Evolutionary conservation across 2,113 vertebrate species (phyloP).

Genomic region (Balaenoptera acutorostrata): DNA sequence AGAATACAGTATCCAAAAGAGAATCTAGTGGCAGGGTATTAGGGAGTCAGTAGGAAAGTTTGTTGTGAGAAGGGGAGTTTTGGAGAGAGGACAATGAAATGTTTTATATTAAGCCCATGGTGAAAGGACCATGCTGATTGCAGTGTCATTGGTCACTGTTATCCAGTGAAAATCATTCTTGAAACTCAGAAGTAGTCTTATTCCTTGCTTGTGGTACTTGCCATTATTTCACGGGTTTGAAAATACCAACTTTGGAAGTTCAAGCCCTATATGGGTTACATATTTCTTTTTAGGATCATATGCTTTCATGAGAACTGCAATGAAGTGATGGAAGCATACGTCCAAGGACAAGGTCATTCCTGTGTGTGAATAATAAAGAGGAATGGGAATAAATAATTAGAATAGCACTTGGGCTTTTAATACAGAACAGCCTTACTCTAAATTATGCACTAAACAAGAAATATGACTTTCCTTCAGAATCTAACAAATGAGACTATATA

Average conservation of each 20-base stretch:
- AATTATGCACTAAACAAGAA: background rate
- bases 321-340: background rate
- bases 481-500: background rate
- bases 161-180: background rate
- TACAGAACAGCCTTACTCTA: background rate
- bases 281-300: background rate
- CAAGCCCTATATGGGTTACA: background rate
- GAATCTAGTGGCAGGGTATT: background rate
- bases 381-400: background rate
- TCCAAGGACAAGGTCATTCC: background rate
- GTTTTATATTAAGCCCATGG: background rate
- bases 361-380: background rate
- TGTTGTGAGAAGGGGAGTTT: background rate
- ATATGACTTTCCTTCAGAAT: background rate
- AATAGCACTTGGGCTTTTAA: background rate
- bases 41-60: background rate
- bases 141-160: background rate
- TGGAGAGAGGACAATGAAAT: background rate
- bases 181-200: background rate
- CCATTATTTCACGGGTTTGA: background rate
- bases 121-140: background rate
- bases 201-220: background rate
- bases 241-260: background rate
- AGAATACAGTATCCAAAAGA: background rate
- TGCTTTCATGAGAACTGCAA: background rate